phyloP scores from a whole-genome alignment of 2,113 vertebrate species.

The Eudyptes chrysolophus region DNA sequence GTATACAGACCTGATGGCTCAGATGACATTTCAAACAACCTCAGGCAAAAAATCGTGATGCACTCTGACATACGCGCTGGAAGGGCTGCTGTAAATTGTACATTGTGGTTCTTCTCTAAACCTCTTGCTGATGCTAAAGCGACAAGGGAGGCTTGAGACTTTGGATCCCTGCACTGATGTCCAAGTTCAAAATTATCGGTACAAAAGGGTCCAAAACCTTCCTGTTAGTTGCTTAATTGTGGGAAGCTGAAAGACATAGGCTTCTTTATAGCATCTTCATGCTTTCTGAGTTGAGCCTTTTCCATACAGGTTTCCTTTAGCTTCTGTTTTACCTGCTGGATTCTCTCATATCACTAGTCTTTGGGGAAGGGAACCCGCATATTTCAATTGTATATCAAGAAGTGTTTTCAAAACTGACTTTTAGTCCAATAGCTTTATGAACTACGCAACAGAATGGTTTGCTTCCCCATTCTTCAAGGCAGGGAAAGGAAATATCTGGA shows the following conservation, averaged over 20 bases:
- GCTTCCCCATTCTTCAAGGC: not conserved
- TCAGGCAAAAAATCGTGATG: not conserved
- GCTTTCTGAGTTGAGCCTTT: not conserved
- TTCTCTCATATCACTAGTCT: not conserved
- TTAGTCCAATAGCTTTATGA: not conserved
- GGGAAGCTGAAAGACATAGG: not conserved
- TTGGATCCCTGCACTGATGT: not conserved
- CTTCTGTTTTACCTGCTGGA: not conserved
- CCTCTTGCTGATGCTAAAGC: not conserved
- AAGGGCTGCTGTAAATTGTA: not conserved
- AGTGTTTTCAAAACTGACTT: not conserved
- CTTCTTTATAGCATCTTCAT: not conserved
- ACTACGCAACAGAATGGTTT: not conserved
- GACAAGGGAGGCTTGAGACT: not conserved
- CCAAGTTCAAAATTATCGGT: not conserved
- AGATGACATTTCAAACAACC: not conserved
- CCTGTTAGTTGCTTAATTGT: not conserved
- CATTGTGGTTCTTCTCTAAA: not conserved
- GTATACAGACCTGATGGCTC: not conserved
- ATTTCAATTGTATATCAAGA: not conserved
- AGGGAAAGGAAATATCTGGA: not conserved
- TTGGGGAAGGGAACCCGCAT: not conserved
- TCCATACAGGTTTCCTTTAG: not conserved
- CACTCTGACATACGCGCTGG: not conserved
- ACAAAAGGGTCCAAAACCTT: not conserved